Conservation (phyloP, 2,113 vertebrate genomes). For the Ceyx cyanopectus region DNA sequence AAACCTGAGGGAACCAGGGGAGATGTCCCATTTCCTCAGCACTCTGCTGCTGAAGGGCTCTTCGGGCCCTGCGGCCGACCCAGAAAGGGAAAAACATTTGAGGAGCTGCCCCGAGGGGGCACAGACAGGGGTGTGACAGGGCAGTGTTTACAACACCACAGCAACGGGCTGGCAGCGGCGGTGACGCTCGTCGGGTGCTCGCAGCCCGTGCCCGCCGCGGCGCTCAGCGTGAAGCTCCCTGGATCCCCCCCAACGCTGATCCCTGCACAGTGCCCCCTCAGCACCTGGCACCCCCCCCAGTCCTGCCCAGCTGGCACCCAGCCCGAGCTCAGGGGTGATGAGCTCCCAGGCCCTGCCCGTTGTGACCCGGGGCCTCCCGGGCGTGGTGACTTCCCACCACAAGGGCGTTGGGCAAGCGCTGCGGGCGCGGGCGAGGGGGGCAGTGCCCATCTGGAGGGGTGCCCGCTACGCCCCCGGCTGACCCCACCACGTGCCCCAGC, state of each 20-base stretch:
- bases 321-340: background rate
- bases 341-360: background rate
- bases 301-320: background rate
- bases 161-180: background rate
- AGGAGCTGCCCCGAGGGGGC: background rate
- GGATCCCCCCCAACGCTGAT: background rate
- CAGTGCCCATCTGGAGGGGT: background rate
- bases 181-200: fast-evolving
- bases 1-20: constrained; percentile 56
- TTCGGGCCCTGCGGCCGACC: constrained; percentile 30
- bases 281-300: background rate
- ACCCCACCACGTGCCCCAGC: no score
- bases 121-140: background rate
- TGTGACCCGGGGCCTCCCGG: background rate
- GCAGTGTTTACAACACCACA: background rate
- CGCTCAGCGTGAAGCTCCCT: background rate
- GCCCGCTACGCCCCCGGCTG: background rate
- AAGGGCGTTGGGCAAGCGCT: background rate
- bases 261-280: background rate
- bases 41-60: constrained; percentile 31
- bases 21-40: constrained; percentile 26
- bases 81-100: constrained; percentile 23
- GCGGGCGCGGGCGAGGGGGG: background rate
- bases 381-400: background rate
- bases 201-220: background rate